Base-by-base conservation (phyloP, 2,888 invertebrate species). In the Schrankia costaestrigalis region DNA sequence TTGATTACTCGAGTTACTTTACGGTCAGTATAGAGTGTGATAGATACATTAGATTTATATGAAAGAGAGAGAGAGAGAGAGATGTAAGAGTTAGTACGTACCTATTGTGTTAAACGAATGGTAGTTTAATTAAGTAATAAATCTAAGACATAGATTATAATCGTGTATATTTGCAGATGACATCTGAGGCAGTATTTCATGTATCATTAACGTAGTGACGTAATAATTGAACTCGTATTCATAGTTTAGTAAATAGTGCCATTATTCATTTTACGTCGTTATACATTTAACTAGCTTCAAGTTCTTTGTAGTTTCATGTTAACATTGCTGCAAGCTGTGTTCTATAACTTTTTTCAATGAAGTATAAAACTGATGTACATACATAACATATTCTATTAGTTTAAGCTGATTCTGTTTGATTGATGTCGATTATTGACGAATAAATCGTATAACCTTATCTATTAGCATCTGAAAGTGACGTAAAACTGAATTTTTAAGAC, bases 181-280 rank as follows among this genome's bases (percentile, higher is more conserved):
- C 86, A 86, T 86, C 86, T 87, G 78, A 74, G 74, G 81, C 86
- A 87, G 86, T 87, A 87, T 87, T 85, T 80, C 69, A 75, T 65
- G 58, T 71, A 70, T 63, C 59, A 64, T 67, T 53, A 53, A 51
- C 37, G 31, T 44, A 46, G 35, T 15, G 17, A 55, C 64, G 59
- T 65, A 61, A 49, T 56, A 53, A 44, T 46, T 22, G 7, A 41
- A 43, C 35, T 49, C 47, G 47, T 61, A 53, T 61, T 56, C 47
- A 52, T 60, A 62, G 48, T 43, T 38, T 44, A 2, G 3, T 25
- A 13, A 25, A 42, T 44, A 72, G 73, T 75, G 76, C 75, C 75
- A 75, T 75, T 74, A 63, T 25, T 30, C 18, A 38, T 35, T 17
- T 17, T 17, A 17, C 17, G 7, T 17, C 4, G n/a, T n/a, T n/a